Evolutionary conservation across 2,888 invertebrate species (phyloP), one percentile per base, ranked within the genome.

Genomic region (Meghimatium bilineatum): DNA sequence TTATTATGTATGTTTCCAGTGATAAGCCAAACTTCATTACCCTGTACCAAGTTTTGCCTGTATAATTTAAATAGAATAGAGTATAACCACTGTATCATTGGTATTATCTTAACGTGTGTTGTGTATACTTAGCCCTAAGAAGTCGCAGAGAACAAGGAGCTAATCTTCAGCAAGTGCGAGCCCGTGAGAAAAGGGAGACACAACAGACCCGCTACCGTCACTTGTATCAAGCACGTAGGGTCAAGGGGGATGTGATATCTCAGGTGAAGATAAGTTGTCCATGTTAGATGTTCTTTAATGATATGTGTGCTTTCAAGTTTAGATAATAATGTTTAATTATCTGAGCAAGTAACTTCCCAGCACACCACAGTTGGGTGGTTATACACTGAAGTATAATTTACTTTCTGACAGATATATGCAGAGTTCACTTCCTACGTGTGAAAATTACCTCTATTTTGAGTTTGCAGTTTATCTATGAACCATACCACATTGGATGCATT

Each of bases 161-260:
- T 90, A 93, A 92, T 89, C 90, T 91, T 85, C 93, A 94, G 86
- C 93, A 95, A 85, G 93, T 94, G 56, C 94, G 96, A 87, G 96
- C 96, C 0, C 95, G 96, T 84, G 96, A 96, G 91, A 96, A 96
- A 85, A 95, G 96, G 81, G 96, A 96, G 90, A 96, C 97, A 89
- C 95, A 97, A 0, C 97, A 98, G 83, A 90, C 91, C 0, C 88
- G 92, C 91, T 98, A 98, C 94, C 96, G 97, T 88, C 98, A 98
- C 91, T 96, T 97, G 87, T 97, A 97, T 94, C 97, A 97, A 94
- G 96, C 97, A 84, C 95, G 97, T 89, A 96, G 97, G 17, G 96
- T 97, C 49, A 97, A 97, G 90, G 97, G 97, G 26, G 97, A 97
- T 94, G 97, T 97, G 87, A 97, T 97, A 89, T 96, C 97, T 88